Evolutionary conservation across 2,888 invertebrate species (phyloP).

Genomic region (Amblyjoppa fuscipennis): DNA sequence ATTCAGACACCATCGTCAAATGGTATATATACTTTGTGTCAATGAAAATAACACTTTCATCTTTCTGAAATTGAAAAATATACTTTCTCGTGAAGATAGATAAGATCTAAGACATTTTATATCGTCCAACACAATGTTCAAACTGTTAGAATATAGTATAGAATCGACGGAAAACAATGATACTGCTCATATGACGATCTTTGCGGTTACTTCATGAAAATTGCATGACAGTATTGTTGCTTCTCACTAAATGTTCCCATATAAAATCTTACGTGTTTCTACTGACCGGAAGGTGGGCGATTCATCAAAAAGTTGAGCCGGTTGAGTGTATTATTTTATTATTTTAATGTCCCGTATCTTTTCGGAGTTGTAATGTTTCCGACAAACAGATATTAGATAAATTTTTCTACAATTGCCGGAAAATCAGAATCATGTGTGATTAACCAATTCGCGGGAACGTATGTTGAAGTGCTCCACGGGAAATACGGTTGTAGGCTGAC

Average conservation of each 20-base stretch:
- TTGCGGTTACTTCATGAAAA: not conserved
- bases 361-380: not conserved
- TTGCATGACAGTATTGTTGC: not conserved
- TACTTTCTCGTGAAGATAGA: not conserved
- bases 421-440: not conserved
- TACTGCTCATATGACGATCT: not conserved
- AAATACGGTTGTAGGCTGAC: not conserved
- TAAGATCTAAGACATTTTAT: not conserved
- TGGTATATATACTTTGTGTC: not conserved
- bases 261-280: not conserved
- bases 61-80: not conserved
- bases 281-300: not conserved
- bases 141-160: not conserved
- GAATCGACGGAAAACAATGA: not conserved
- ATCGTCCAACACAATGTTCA: not conserved
- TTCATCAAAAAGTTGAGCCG: not conserved
- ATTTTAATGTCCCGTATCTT: not conserved
- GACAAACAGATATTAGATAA: not conserved
- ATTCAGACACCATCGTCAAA: not conserved
- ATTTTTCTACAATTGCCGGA: not conserved
- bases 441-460: not conserved
- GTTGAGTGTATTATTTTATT: not conserved
- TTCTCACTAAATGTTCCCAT: not conserved
- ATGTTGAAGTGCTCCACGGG: not conserved
- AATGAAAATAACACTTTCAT: not conserved